A percentile compares a stretch with the other conserved stretches of the same genome.
phyloP scores from a whole-genome alignment of 2,113 vertebrate species.

The Psilopsiagon aurifrons region DNA sequence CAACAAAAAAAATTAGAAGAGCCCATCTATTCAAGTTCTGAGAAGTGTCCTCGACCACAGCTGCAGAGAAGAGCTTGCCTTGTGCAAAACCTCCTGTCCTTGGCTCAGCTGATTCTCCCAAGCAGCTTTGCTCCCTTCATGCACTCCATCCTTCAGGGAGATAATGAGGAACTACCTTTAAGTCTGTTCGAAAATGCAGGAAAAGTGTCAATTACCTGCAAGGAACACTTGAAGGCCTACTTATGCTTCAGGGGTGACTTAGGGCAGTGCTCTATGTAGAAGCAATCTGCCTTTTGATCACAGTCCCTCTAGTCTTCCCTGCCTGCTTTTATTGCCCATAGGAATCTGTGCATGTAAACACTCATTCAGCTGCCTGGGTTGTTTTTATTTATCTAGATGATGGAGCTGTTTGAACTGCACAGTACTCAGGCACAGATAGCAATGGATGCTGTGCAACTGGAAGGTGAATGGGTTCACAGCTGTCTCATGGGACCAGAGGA shows the following conservation, averaged over 20 bases:
- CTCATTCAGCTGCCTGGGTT: background rate
- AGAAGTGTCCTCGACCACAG: background rate
- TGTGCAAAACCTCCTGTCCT: background rate
- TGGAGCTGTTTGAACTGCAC: background rate
- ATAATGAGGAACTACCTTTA: background rate
- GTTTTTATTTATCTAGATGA: background rate
- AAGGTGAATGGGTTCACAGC: background rate
- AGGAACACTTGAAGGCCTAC: background rate
- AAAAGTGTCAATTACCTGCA: background rate
- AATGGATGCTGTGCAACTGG: accelerated
- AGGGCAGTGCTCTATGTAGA: background rate
- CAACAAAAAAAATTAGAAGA: background rate
- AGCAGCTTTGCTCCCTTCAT: background rate
- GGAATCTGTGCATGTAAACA: background rate
- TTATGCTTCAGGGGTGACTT: background rate
- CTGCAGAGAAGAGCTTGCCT: background rate
- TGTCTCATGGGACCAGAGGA: accelerated
- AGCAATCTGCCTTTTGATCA: background rate
- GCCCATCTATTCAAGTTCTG: background rate
- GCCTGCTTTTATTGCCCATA: background rate
- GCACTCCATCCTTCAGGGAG: background rate
- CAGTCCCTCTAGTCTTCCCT: background rate
- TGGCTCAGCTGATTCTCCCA: background rate
- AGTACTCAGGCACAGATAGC: accelerated
- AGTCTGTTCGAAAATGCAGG: background rate